These are phyloP conservation scores for Encarsia formosa DNA, from an alignment of 2,888 invertebrate species.

Conservation along the genomic window DNA sequence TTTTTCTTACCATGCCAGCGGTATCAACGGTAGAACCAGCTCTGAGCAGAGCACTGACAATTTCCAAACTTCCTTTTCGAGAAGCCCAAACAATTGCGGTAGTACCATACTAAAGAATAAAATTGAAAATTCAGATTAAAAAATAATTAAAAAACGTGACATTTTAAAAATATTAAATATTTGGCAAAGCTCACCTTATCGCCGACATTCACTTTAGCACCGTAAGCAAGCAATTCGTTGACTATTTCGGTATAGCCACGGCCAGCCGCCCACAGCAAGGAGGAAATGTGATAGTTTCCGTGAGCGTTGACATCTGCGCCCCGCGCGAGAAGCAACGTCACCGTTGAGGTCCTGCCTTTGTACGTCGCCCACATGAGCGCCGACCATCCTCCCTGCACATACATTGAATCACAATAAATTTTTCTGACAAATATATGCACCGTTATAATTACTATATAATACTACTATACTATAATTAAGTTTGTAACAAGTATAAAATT, in stretches of 20 bases:
- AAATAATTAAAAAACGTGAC: neutral
- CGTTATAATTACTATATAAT: too few relatives aligned
- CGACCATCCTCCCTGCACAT: constrained; percentile 87
- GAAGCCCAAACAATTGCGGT: constrained; percentile 96
- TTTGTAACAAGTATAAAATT: too few relatives aligned
- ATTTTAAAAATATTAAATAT: neutral
- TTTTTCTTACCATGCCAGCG: constrained; percentile 83
- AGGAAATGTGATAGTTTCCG: constrained; percentile 91
- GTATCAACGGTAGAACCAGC: constrained; percentile 86
- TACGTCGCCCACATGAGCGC: constrained; percentile 97
- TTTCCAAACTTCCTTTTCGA: constrained; percentile 81
- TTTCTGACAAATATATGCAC: constrained; percentile 81
- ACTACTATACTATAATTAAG: too few relatives aligned
- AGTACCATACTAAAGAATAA: constrained; percentile 73
- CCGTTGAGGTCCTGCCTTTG: constrained; percentile 79
- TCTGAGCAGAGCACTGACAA: constrained; percentile 76
- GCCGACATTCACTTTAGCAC: constrained; percentile 91
- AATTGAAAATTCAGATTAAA: neutral
- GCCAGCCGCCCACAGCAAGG: constrained; percentile 93
- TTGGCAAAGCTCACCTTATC: constrained; percentile 63
- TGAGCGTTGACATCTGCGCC: constrained; percentile 93
- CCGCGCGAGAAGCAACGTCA: constrained; percentile 71
- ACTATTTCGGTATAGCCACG: constrained; percentile 86
- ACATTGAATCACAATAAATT: constrained; percentile 64
- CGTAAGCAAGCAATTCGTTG: constrained; percentile 73